Conservation (phyloP, 2,797 vertebrate genomes). For the Remorina albescens region DNA sequence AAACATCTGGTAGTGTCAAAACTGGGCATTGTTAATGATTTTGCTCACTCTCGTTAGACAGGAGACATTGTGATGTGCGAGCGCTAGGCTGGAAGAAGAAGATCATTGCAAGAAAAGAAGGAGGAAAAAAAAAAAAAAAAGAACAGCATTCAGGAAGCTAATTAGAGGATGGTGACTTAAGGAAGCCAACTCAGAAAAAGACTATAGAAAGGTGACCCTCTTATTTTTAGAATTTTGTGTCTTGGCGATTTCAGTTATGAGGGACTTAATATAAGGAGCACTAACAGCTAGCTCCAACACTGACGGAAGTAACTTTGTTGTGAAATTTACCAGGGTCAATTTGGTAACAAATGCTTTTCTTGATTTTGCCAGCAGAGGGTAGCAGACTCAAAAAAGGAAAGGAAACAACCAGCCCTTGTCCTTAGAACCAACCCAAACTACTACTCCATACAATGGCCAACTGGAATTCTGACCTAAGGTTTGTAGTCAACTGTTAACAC, state of each 20-base stretch:
- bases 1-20: conserved; percentile 48
- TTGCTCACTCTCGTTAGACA: conserved; percentile 62
- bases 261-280: too few species aligned
- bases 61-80: conserved; percentile 63
- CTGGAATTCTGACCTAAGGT: neutral
- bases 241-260: too few species aligned
- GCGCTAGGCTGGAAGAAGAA: conserved; percentile 34
- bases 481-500: conserved; percentile 10
- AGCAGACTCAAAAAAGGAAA: conserved; percentile 60
- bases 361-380: conserved; percentile 77
- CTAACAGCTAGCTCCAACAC: neutral
- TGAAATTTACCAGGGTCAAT: neutral
- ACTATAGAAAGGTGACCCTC: neutral
- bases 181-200: neutral
- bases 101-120: conserved; percentile 38
- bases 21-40: conserved; percentile 43
- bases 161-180: neutral
- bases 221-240: too few species aligned
- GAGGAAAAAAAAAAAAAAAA: neutral
- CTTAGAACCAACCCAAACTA: neutral
- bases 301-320: neutral
- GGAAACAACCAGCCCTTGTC: neutral
- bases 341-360: conserved; percentile 3
- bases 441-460: neutral
- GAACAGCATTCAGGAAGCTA: conserved; percentile 6